Conservation (phyloP, 2,113 vertebrate species). For the Argyrosomus japonicus region DNA sequence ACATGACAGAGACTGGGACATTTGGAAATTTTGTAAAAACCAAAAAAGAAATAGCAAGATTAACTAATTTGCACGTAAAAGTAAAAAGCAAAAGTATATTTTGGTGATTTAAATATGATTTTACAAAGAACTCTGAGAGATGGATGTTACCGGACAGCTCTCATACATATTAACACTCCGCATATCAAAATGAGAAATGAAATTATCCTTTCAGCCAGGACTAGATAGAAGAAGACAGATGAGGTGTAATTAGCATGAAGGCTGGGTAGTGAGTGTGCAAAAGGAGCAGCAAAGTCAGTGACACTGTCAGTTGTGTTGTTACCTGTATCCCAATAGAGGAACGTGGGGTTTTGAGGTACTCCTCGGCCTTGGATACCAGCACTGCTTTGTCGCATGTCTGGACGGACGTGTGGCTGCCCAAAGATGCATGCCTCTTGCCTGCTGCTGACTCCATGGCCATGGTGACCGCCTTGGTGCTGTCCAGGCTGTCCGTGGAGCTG, state of each 20-base stretch:
- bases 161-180: not conserved
- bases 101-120: not conserved
- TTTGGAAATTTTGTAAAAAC: constrained; percentile 13
- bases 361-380: constrained; percentile 91
- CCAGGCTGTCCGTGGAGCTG: constrained; percentile 95
- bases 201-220: not conserved
- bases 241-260: not conserved
- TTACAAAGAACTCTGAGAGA: not conserved
- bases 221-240: constrained; percentile 10
- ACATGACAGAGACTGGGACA: constrained; percentile 10
- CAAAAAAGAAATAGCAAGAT: not conserved
- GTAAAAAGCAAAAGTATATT: not conserved
- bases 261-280: not conserved
- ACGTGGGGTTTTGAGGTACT: constrained; percentile 92
- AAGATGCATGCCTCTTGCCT: constrained; percentile 86
- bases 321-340: constrained; percentile 99
- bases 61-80: not conserved
- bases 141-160: constrained; percentile 9
- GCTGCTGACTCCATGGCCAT: constrained; percentile 93
- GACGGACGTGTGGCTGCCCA: constrained; percentile 87
- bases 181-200: not conserved
- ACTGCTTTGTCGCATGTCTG: constrained; percentile 93
- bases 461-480: constrained; percentile 96
- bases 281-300: not conserved
- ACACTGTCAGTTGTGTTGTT: constrained; percentile 39